These are phyloP conservation scores for Autographa pulchrina DNA, from an alignment of 2,888 invertebrate species.

Conservation along the genomic window DNA sequence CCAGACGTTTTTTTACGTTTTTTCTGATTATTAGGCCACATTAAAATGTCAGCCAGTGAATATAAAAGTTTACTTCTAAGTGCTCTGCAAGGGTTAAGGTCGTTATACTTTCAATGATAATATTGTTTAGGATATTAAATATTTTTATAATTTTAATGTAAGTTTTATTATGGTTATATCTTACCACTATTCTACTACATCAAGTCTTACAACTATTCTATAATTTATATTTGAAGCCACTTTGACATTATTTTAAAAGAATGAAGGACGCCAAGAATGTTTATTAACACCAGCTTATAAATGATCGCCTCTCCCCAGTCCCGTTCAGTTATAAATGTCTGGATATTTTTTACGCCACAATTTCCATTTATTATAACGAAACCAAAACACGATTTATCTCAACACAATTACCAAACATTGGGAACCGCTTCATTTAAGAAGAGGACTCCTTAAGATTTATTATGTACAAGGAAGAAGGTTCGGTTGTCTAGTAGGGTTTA, in stretches of 20 bases:
- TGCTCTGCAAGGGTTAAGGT: not conserved
- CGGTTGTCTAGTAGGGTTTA: constrained; percentile 81
- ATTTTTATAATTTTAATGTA: no score
- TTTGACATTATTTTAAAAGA: constrained; percentile 18
- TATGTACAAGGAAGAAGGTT: constrained; percentile 85
- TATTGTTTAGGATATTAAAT: not conserved
- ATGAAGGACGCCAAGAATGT: constrained; percentile 30
- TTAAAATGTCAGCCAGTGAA: constrained; percentile 82
- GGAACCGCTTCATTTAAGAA: constrained; percentile 72
- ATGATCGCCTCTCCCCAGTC: constrained; percentile 28
- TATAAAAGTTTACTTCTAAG: constrained; percentile 68
- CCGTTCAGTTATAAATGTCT: constrained; percentile 56
- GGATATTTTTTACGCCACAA: constrained; percentile 48
- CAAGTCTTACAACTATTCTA: not conserved
- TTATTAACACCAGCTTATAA: constrained; percentile 44
- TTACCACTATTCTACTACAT: not conserved
- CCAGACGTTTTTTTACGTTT: constrained; percentile 75
- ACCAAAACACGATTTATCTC: constrained; percentile 58
- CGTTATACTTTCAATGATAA: not conserved
- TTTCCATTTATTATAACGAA: constrained; percentile 58
- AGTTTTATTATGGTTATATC: no score
- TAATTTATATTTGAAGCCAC: no score
- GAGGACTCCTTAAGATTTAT: constrained; percentile 87
- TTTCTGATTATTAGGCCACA: constrained; percentile 87
- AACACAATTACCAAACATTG: constrained; percentile 71